Evolutionary conservation across 2,888 invertebrate genomes (phyloP), one percentile per base, ranked within the genome.

Genomic region (Parnassius smintheus): DNA sequence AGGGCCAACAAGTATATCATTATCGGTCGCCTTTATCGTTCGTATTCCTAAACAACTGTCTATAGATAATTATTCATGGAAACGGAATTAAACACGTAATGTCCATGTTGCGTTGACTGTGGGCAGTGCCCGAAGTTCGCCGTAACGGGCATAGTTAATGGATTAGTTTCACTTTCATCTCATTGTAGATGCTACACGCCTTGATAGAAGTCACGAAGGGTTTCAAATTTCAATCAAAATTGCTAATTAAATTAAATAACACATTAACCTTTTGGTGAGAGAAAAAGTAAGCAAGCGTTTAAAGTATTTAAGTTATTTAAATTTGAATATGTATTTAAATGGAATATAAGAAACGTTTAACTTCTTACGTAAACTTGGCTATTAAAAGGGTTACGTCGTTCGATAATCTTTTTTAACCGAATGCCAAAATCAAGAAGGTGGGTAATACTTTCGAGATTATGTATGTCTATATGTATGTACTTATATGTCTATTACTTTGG

Each of bases 151-250:
- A 13, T 49, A 44, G 22, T 54, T n/a, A 49, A 55, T 44, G 45
- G 11, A 54, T 44, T 51, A 50, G 22, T 61, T 61, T 56, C 56
- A 55, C 61, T 61, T 61, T 61, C 50, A 35, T 56, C 49, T 50
- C 44, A 25, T 61, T 54, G 9, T 8, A 22, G 25, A 56, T 49
- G 56, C 50, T 44, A 8, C 10, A n/a, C 48, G 49, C 49, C 49
- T 13, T 49, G 1, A 44, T n/a, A 3, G 12, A 25, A 12, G 25
- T 51, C 12, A 12, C 52, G 50, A 4, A 22, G 18, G 35, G 35
- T 44, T 13, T 13, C 9, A 18, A 7, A 35, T 35, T 35, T 35
- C 4, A 35, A 35, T 35, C 35, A 35, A 35, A 49, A 13, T 13
- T 13, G 49, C 13, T 49, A 49, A 49, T 46, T 49, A 49, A 3